Evolutionary conservation across 2,113 vertebrate genomes (phyloP).

Genomic region (Scartelaos histophorus): DNA sequence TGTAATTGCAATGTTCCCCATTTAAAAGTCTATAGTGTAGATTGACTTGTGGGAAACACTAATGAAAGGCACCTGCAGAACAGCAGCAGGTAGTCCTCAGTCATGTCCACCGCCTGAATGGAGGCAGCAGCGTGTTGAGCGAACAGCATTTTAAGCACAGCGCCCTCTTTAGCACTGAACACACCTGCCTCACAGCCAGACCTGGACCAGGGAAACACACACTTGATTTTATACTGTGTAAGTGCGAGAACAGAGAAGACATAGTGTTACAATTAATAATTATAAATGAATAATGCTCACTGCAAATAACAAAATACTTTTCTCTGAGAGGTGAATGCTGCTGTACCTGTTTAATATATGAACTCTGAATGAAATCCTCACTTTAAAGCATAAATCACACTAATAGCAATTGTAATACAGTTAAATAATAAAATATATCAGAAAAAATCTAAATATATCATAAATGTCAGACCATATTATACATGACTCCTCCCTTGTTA

Average conservation of each 20-base stretch:
- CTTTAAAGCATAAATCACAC: too few relatives aligned
- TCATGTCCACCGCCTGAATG: constrained; percentile 68
- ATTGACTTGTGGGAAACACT: neutral
- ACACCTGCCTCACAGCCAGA: constrained; percentile 64
- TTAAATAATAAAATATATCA: neutral
- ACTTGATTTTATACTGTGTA: too few relatives aligned
- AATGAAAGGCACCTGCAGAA: constrained; percentile 64
- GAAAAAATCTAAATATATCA: neutral
- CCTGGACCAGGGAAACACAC: constrained; percentile 27
- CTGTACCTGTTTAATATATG: too few relatives aligned
- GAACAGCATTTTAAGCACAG: constrained; percentile 48
- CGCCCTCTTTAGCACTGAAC: constrained; percentile 60
- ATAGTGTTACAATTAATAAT: too few relatives aligned
- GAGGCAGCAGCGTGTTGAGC: constrained; percentile 42
- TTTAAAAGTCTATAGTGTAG: too few relatives aligned
- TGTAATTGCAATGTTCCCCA: too few relatives aligned
- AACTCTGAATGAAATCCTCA: too few relatives aligned
- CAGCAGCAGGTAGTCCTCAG: constrained; percentile 68
- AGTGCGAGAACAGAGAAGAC: too few relatives aligned
- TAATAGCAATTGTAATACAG: too few relatives aligned
- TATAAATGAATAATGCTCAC: too few relatives aligned
- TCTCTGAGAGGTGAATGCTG: too few relatives aligned
- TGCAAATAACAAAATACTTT: too few relatives aligned
- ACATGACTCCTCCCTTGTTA: neutral
- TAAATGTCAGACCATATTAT: neutral